Evolutionary conservation across 2,113 vertebrate species (phyloP).

Genomic region (human): DNA sequence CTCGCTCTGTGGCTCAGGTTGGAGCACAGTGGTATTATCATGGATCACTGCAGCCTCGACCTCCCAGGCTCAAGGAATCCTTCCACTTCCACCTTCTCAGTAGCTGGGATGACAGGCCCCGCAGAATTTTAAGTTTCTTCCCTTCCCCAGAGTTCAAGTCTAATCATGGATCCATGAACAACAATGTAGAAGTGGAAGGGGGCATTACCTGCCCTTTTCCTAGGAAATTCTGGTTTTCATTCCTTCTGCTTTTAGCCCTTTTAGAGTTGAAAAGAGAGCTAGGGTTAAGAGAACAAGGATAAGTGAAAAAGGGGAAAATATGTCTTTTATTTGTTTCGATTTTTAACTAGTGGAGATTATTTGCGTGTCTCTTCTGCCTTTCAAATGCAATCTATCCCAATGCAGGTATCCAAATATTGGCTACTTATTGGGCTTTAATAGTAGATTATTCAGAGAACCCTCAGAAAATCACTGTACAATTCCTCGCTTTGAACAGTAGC

Average conservation of each 20-base stretch:
- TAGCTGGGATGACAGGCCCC: too few relatives aligned
- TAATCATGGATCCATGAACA: neutral
- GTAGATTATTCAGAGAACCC: neutral
- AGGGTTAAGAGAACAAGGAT: neutral
- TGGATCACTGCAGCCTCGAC: neutral
- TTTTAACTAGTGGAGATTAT: neutral
- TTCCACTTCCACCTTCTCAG: too few relatives aligned
- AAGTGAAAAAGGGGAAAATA: neutral
- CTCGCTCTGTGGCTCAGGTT: too few relatives aligned
- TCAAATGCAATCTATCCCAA: neutral
- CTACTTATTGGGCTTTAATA: neutral
- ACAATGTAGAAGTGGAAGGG: neutral
- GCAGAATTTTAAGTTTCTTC: neutral
- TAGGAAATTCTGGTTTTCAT: accelerated
- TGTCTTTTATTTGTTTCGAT: neutral
- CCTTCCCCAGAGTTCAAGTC: neutral
- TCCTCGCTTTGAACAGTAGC: neutral
- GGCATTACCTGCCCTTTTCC: neutral
- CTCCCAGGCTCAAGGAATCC: too few relatives aligned
- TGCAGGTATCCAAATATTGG: neutral
- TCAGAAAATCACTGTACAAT: neutral
- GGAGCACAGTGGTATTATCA: neutral
- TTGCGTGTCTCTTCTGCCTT: neutral
- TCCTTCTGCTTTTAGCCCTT: neutral
- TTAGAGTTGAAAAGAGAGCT: neutral